phyloP scores from a whole-genome alignment of 2,113 vertebrate species.

The Dendrocopos noguchii region DNA sequence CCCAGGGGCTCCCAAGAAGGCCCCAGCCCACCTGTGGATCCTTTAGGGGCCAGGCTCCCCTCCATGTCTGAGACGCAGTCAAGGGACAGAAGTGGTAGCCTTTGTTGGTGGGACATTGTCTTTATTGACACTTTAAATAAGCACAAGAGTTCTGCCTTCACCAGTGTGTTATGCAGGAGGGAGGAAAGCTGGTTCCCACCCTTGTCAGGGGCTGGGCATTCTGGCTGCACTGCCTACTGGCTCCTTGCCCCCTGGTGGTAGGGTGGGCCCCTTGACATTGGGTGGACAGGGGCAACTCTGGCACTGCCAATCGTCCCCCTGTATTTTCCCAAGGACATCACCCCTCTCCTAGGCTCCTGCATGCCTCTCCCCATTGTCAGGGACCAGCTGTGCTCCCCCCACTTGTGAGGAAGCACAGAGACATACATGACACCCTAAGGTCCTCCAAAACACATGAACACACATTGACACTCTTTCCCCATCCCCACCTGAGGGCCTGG shows the following conservation, averaged over 20 bases:
- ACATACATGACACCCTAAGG: neutral
- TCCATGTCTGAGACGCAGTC: rapidly evolving
- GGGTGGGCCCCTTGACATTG: neutral
- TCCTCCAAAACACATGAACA: neutral
- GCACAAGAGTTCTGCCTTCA: conserved; percentile 51
- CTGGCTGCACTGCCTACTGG: neutral
- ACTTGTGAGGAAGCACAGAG: neutral
- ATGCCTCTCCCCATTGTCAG: rapidly evolving
- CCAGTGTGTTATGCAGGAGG: conserved; percentile 28
- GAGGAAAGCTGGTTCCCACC: conserved; percentile 38
- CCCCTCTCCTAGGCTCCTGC: neutral
- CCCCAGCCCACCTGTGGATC: neutral
- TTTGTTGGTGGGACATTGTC: neutral
- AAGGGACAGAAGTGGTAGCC: neutral
- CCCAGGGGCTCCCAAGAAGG: neutral
- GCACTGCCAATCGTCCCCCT: neutral
- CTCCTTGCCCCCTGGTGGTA: neutral
- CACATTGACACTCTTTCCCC: neutral
- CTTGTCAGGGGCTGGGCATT: neutral
- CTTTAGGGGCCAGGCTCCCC: neutral
- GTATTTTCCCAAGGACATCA: neutral
- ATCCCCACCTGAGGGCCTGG: neutral
- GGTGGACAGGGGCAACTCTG: neutral
- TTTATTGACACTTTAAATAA: conserved; percentile 71
- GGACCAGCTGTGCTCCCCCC: neutral